Percentiles rank a stretch among this genome's conserved stretches.
Conservation (phyloP, 2,797 vertebrate species). For the Dromococcyx pavoninus region DNA sequence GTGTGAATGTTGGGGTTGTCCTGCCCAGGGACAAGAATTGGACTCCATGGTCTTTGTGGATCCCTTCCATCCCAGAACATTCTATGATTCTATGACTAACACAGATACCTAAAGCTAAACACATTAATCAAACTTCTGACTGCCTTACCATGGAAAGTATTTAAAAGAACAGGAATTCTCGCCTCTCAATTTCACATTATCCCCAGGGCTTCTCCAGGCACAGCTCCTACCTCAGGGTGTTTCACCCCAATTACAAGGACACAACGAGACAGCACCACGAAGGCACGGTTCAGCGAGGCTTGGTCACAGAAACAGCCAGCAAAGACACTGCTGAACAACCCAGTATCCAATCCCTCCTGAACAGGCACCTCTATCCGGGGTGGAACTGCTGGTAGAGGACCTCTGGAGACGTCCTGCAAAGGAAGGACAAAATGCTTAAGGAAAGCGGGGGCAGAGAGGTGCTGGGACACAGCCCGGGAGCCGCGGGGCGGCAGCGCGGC, state of each 20-base stretch:
- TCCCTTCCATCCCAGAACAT: too few relatives aligned
- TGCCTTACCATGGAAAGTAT: background rate
- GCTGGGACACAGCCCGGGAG: background rate
- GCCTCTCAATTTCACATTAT: background rate
- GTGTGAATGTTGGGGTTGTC: too few relatives aligned
- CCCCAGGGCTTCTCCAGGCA: background rate
- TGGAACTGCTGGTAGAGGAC: background rate
- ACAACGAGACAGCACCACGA: accelerated
- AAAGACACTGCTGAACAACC: background rate
- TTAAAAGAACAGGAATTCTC: background rate
- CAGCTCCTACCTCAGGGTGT: background rate
- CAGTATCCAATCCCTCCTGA: background rate
- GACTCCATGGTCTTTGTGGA: too few relatives aligned
- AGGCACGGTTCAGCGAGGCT: too few relatives aligned
- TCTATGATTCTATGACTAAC: background rate
- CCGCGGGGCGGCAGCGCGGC: too few relatives aligned
- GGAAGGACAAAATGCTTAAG: background rate
- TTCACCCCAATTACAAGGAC: background rate
- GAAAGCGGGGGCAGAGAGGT: background rate
- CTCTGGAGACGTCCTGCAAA: background rate
- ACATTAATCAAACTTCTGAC: background rate
- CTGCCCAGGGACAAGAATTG: too few relatives aligned
- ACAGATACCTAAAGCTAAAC: background rate
- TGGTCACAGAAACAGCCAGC: accelerated
- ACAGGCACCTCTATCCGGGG: background rate